Base-by-base conservation (phyloP, 2,113 vertebrate genomes). In the Pyrgilauda ruficollis region DNA sequence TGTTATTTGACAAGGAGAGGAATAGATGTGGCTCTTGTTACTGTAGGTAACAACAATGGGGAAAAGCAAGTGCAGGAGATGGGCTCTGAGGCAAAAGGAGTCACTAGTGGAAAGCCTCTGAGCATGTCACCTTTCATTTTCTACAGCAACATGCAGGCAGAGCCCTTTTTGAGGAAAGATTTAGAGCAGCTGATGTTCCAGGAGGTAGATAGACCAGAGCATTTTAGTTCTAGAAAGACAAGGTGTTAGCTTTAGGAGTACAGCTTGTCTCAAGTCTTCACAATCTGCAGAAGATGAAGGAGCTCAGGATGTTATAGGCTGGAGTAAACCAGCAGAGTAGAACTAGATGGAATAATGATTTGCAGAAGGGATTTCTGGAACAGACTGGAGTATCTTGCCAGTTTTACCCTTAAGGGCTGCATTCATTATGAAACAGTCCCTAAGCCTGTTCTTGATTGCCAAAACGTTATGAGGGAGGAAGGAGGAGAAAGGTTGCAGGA, bases 401-500 rank as follows among this genome's bases (percentile, higher is more conserved):
- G 75, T 86, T 91, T 90, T 18, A 47, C 93, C 93, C 88, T 92
- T 39, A 66, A 93, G 89, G 89, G 87, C 63, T 70, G 56, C 33
- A 15, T 64, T 94, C 1, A 10, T 96, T 93, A 81, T 85, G 84
- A 82, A 87, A 84, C 84, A 78, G 93, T 74, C 62, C 93, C 39
- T 76, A 62, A 76, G 80, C 78, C 62, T 90, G 72, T 59, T 95
- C 85, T 62, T 61, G 59, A 44, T 92, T 96, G 89, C 93, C 87
- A 86, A 28, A 64, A 86, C 13, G 11, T 84, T 93, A 72, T 74
- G 89, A 67, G 68, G 85, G 75, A 90, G 81, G 67, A 85, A 91
- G 79, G 79, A 92, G 93, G 87, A 89, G 92, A 94, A 89, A 91
- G 86, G 82, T 92, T 88, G 74, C 82, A 87, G 89, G 89, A 96